Evolutionary conservation across 2,888 invertebrate species (phyloP).

Genomic region (Aspidiotus destructor): DNA sequence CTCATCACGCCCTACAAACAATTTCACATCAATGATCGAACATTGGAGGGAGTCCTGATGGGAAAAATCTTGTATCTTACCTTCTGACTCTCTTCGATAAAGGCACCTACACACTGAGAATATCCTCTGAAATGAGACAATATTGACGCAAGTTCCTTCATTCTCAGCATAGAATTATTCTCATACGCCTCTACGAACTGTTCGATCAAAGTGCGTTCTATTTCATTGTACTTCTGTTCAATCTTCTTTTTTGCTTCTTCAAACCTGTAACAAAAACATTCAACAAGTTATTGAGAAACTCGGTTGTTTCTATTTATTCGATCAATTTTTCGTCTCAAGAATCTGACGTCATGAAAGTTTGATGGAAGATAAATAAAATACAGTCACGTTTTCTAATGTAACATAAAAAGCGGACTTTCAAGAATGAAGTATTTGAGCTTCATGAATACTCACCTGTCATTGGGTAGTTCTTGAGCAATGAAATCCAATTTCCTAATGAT

Average conservation of each 20-base stretch:
- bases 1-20: constrained; percentile 62
- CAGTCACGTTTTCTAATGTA: too few species aligned
- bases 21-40: background rate
- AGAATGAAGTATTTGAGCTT: background rate
- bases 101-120: constrained; percentile 90
- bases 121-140: constrained; percentile 94
- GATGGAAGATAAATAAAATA: too few species aligned
- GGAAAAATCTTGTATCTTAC: constrained; percentile 45
- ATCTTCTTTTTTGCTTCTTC: constrained; percentile 76
- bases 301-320: background rate
- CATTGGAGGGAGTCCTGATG: background rate
- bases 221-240: constrained; percentile 77
- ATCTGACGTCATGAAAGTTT: too few species aligned
- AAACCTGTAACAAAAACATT: constrained; percentile 45
- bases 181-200: constrained; percentile 87
- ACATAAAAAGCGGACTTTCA: background rate
- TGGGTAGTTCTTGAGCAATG: constrained; percentile 88
- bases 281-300: background rate
- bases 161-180: constrained; percentile 69
- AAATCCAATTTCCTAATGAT: constrained; percentile 92
- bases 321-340: too few species aligned
- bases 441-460: constrained; percentile 54
- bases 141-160: constrained; percentile 87
- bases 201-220: constrained; percentile 79
- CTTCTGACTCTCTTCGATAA: constrained; percentile 92